Conservation (phyloP, 2,888 invertebrate species). For the Phorcus lineatus region DNA sequence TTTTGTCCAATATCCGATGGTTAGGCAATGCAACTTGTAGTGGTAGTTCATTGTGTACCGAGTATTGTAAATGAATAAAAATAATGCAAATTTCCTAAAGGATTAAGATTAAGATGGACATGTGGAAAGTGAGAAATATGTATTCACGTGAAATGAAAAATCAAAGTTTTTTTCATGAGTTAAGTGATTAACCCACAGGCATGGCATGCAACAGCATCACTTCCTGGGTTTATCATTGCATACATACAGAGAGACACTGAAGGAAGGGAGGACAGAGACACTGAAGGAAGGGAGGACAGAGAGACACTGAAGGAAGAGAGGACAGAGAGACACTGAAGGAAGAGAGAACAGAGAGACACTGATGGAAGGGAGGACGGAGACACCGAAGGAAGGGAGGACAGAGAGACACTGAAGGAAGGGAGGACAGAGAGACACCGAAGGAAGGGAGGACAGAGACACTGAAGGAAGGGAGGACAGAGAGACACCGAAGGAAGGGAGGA, state of each 20-base stretch:
- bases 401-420: background rate
- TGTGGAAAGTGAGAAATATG: too few species aligned
- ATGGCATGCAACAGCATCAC: too few species aligned
- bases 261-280: background rate
- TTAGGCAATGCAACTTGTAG: too few species aligned
- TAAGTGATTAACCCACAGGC: too few species aligned
- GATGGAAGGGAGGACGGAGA: background rate
- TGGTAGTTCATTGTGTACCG: too few species aligned
- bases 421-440: background rate
- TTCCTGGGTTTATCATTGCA: too few species aligned
- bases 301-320: background rate
- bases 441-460: background rate
- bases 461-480: background rate
- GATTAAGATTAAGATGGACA: too few species aligned
- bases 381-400: background rate
- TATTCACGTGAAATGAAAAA: too few species aligned
- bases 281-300: background rate
- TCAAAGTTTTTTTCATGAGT: too few species aligned
- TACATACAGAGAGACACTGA: background rate
- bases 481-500: background rate
- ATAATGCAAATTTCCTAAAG: too few species aligned
- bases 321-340: background rate
- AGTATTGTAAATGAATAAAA: too few species aligned
- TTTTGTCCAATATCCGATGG: too few species aligned
- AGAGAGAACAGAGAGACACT: background rate